Evolutionary conservation across 2,113 vertebrate species (phyloP), one percentile per base, ranked within the genome.

Genomic region (Brienomyrus brachyistius): DNA sequence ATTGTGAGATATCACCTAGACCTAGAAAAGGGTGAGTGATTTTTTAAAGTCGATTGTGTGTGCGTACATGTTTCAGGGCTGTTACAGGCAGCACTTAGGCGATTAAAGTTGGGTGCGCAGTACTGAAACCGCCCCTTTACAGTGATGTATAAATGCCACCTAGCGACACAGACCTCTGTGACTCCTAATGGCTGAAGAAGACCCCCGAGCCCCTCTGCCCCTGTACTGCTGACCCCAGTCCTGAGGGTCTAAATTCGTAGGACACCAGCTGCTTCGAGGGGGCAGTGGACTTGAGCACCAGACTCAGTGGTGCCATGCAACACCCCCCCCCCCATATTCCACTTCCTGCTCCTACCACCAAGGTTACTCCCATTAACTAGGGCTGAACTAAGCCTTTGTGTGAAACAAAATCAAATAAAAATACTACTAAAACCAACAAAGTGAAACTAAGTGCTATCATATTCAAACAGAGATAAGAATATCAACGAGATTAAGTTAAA

Each of bases 241-340:
- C 23, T 5, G 43, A 23, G 23, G 88, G 62, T 66, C 85, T 87
- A 90, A 87, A 90, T 23, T 90, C 86, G 11, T 43, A 86, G 62
- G 19, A 59, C n/a, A 35, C 2, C 85, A 90, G 84, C 89, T 90
- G 84, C 84, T 9, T 23, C 23, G 40, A 21, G 35, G 59, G 85
- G 13, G 77, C 3, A 11, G 5, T 0, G 31, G 66, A 10, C 66
- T 70, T 77, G 51, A 15, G 51, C 51, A 15, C 13, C 51, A 15
- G 51, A 11, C 51, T 23, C 27, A 10, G 31, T 6, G 23, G 66
- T 74, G 66, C 19, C 1, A 35, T 74, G 48, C 9, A 10, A 50
- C 7, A 5, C 15, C 5, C 50, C 45, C 50, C 15, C 51, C 51
- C 52, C 17, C 17, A 56, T 21, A 21, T 56, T 21, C 19, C 54